Conservation (phyloP, 2,113 vertebrate genomes). For the Oreochromis niloticus region DNA sequence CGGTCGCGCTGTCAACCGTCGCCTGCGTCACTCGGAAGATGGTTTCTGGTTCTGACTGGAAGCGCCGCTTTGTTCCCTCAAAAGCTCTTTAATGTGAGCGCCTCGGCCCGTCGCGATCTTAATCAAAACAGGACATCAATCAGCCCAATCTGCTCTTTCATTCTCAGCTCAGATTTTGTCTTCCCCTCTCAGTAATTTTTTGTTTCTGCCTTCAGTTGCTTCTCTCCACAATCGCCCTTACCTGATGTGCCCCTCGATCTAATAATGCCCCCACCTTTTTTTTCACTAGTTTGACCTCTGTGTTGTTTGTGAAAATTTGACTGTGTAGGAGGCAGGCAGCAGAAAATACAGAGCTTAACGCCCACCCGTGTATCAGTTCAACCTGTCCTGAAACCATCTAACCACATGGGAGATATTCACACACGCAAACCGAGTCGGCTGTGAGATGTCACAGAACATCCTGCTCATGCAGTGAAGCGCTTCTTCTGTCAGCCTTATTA, state of each 20-base stretch:
- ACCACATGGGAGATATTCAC: conserved; percentile 49
- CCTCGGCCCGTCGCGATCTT: not conserved
- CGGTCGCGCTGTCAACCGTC: conserved; percentile 23
- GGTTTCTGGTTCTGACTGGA: conserved; percentile 52
- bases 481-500: not conserved
- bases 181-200: not conserved
- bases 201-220: not conserved
- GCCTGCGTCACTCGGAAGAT: conserved; percentile 28
- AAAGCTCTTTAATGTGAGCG: conserved; percentile 15
- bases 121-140: conserved; percentile 51
- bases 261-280: not conserved
- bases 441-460: conserved; percentile 51
- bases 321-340: conserved; percentile 26
- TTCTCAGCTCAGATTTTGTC: conserved; percentile 1
- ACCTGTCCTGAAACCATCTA: conserved; percentile 52
- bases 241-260: not conserved
- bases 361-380: conserved; percentile 33
- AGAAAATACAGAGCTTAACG: conserved; percentile 32
- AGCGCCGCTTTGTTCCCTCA: conserved; percentile 23
- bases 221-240: not conserved
- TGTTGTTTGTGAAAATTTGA: not conserved
- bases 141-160: not conserved
- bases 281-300: not conserved
- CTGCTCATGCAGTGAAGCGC: conserved; percentile 27
- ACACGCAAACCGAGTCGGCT: conserved; percentile 10